A percentile compares a stretch with the other conserved stretches of the same genome.
These are phyloP conservation scores for Solenopsis invicta DNA, from an alignment of 1,140 invertebrate species.

Conservation along the genomic window DNA sequence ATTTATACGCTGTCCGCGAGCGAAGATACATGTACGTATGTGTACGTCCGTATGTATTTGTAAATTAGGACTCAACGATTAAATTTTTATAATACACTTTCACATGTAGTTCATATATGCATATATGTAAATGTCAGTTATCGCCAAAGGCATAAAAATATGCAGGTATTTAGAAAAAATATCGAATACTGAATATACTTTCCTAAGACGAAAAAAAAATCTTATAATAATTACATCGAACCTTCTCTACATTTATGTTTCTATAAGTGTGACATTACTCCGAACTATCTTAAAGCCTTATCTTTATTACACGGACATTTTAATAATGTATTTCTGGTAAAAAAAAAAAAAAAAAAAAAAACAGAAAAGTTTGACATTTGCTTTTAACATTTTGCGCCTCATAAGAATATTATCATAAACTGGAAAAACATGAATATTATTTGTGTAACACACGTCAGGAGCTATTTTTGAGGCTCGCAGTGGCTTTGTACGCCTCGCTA, in stretches of 20 bases:
- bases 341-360: neutral
- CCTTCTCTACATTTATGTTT: neutral
- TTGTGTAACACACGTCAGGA: neutral
- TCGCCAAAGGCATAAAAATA: neutral
- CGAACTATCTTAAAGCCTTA: neutral
- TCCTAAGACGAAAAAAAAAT: slow-evolving; percentile 11
- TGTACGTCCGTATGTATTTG: neutral
- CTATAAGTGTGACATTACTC: neutral
- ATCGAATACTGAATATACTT: neutral
- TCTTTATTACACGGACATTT: slow-evolving; percentile 24
- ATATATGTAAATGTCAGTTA: neutral
- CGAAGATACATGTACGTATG: too few relatives aligned
- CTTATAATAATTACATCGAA: neutral
- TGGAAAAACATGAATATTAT: slow-evolving; percentile 2
- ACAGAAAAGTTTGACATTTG: neutral
- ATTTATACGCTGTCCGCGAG: slow-evolving; percentile 3
- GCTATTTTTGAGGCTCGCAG: neutral
- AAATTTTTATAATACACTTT: slow-evolving; percentile 13
- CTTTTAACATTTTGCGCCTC: neutral
- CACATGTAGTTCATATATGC: neutral
- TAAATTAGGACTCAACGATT: neutral
- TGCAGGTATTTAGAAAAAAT: neutral
- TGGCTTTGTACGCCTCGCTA: neutral
- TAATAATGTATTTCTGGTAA: slow-evolving; percentile 6
- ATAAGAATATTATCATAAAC: slow-evolving; percentile 29